These are phyloP conservation scores for Pithys albifrons DNA, from an alignment of 2,113 vertebrate species.

Conservation along the genomic window DNA sequence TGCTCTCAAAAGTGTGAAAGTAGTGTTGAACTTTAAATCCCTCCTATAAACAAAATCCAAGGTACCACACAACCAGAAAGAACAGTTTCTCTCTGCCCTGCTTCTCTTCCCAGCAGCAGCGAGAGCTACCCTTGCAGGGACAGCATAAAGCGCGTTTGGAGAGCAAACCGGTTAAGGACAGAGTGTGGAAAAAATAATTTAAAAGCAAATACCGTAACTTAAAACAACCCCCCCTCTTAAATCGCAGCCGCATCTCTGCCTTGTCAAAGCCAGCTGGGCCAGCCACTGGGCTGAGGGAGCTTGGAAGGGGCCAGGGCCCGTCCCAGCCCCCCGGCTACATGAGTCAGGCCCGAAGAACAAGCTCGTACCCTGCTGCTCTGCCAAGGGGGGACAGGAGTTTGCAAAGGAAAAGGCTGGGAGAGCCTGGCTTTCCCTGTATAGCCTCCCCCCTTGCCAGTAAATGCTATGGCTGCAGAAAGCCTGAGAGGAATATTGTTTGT, in stretches of 20 bases:
- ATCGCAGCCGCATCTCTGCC: neutral
- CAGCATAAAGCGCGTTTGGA: neutral
- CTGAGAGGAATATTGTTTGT: constrained; percentile 81
- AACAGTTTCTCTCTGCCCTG: neutral
- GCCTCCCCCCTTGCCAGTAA: constrained; percentile 46
- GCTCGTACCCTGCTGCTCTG: neutral
- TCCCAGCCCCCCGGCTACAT: constrained; percentile 5
- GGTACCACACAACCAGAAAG: neutral
- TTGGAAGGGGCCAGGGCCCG: neutral
- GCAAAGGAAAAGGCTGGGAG: neutral
- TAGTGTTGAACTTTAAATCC: neutral
- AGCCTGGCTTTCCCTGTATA: neutral
- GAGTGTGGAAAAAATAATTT: neutral
- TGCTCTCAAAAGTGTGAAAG: neutral
- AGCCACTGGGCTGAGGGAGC: neutral
- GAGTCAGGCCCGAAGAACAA: neutral
- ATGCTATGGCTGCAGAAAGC: constrained; percentile 67
- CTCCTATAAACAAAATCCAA: neutral
- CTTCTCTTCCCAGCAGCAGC: neutral
- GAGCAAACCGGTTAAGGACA: neutral
- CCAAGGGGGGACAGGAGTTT: neutral
- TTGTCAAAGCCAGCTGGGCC: neutral
- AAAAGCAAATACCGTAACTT: neutral
- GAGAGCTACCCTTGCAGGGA: neutral
- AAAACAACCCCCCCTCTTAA: neutral